A percentile compares a stretch with the other conserved stretches of the same genome.
Evolutionary conservation across 2,113 vertebrate genomes (phyloP).

Genomic region (Pteropus alecto): DNA sequence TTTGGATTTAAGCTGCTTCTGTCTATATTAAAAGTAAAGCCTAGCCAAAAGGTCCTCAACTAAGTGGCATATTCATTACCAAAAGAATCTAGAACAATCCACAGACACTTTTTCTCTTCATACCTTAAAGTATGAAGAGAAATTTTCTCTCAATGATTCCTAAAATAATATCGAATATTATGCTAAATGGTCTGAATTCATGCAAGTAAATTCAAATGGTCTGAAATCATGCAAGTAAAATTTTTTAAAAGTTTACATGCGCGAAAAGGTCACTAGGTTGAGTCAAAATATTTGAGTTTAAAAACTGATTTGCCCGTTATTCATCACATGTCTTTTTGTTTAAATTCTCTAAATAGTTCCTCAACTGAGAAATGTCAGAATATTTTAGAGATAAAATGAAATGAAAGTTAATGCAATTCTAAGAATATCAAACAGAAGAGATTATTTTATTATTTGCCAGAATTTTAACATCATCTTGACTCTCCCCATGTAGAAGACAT

Average conservation of each 20-base stretch:
- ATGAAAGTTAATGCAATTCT: not conserved
- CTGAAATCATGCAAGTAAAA: not conserved
- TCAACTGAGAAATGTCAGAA: not conserved
- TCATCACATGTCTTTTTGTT: not conserved
- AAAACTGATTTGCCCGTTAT: not conserved
- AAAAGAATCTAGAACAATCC: not conserved
- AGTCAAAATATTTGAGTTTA: slow-evolving; percentile 25
- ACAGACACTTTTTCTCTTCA: not conserved
- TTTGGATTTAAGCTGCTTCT: not conserved
- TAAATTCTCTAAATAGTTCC: not conserved
- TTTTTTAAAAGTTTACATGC: not conserved
- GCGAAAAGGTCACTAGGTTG: not conserved
- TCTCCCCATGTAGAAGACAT: not conserved
- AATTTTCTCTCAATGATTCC: not conserved
- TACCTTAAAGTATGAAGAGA: not conserved
- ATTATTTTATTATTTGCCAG: not conserved
- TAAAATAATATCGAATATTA: not conserved
- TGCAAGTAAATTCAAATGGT: not conserved
- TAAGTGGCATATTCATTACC: not conserved
- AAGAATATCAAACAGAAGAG: not conserved
- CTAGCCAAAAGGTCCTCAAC: not conserved
- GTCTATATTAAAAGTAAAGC: not conserved
- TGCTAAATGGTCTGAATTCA: not conserved
- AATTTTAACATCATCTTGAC: not conserved
- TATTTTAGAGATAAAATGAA: not conserved